Base-by-base conservation (phyloP, 2,797 vertebrate genomes). In the Synanceia verrucosa region DNA sequence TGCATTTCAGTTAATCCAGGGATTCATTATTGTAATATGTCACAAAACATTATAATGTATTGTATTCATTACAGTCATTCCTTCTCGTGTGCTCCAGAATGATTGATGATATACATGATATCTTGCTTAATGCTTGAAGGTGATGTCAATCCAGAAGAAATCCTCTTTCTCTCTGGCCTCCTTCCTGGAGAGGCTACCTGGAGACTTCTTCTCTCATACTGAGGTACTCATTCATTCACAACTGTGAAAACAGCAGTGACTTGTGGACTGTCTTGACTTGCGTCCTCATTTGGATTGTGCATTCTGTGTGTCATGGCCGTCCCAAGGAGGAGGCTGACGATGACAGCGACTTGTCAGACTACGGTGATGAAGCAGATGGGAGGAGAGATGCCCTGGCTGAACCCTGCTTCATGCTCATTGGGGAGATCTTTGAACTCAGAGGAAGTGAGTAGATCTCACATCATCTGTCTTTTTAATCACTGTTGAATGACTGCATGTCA, bases 391-490 rank as follows among this genome's bases (percentile, higher is more conserved):
- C 96, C 16, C 93, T 99, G 82, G 98, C 98, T 26, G 98, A 99
- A 81, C 98, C 98, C 0, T 99, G 97, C 88, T 99, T 99, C 92
- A 98, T 98, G 97, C 94, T 99, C 70, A 98, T 99, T 2, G 98
- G 96, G 81, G 98, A 99, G 88, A 99, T 99, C 83, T 99, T 99
- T 91, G 98, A 99, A 81, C 95, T 99, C 85, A 90, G 97, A 94
- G 98, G 98, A 95, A 99, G 98, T 99, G 92, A 96, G 97, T 80
- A 89, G 93, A 65, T 18, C 12, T 26, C 21, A n/a, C n/a, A n/a
- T n/a, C n/a, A 36, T 9, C 18, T 33, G 9, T 28, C 24, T 26
- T 33, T 52, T 39, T 12, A 2, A 18, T 39, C 19, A 28, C 26
- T 36, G 21, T 29, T 58, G 2, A 10, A 8, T 46, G 28, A 24